These are phyloP conservation scores for Drymodes brunneopygia DNA, from an alignment of 2,113 vertebrate genomes.

Conservation along the genomic window DNA sequence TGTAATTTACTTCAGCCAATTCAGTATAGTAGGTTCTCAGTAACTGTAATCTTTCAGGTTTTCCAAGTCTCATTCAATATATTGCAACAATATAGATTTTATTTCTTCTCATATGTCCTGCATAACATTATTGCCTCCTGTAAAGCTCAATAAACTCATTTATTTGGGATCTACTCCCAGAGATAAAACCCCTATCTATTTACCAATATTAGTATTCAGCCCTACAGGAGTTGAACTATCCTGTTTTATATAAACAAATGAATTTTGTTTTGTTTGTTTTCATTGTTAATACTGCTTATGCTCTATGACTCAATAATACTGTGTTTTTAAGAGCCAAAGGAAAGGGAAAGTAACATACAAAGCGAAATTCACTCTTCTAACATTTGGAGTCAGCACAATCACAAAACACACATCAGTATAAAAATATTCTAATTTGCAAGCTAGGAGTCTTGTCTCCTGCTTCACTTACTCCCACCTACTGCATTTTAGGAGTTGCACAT, in stretches of 20 bases:
- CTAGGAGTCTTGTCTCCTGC: background rate
- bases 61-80: background rate
- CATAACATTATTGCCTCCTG: background rate
- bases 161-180: background rate
- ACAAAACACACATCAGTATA: rapidly evolving
- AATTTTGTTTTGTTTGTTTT: background rate
- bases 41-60: background rate
- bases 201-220: background rate
- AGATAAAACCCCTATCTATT: background rate
- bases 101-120: background rate
- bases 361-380: background rate
- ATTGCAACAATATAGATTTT: background rate
- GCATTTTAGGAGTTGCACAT: background rate
- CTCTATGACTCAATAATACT: background rate
- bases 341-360: background rate
- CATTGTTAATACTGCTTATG: background rate
- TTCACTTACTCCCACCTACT: background rate
- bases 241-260: background rate
- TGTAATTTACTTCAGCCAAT: background rate
- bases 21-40: background rate
- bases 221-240: background rate
- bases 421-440: background rate
- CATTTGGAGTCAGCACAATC: background rate
- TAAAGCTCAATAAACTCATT: background rate
- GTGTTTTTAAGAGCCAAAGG: background rate